Conservation (phyloP, 23 tunicate species). For the Trididemnum miniatum region DNA sequence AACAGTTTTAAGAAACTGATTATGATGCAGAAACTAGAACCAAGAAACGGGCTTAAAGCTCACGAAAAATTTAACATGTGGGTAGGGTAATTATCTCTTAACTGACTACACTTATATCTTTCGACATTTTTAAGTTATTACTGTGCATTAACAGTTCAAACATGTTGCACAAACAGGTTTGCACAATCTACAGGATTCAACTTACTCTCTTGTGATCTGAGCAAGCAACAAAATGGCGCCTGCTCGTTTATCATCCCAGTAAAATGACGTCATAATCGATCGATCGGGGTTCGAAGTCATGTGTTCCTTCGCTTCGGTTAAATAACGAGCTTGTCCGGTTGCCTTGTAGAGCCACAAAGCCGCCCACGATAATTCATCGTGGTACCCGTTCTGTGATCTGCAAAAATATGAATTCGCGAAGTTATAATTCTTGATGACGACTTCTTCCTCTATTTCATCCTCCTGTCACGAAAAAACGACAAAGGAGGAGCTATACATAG, state of each 20-base stretch:
- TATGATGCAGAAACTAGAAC: no score
- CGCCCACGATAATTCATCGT: constrained; percentile 96
- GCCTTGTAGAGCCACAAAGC: constrained; percentile 89
- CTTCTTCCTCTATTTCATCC: no score
- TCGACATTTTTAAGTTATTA: no score
- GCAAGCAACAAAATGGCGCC: constrained; percentile 78
- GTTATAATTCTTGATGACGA: no score
- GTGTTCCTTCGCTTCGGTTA: constrained; percentile 42
- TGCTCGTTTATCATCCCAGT: constrained; percentile 89
- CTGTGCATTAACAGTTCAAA: no score
- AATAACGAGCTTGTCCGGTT: constrained; percentile 40
- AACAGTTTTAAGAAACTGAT: no score
- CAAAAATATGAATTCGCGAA: neutral
- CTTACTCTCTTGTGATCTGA: constrained; percentile 79
- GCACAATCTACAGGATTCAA: neutral
- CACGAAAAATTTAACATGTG: no score
- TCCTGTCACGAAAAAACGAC: no score
- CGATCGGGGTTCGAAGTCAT: constrained; percentile 33
- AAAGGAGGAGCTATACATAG: no score
- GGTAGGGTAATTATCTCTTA: no score
- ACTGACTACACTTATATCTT: no score
- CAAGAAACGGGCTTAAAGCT: no score
- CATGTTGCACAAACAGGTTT: neutral
- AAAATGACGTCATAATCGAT: constrained; percentile 29
- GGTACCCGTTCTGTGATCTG: constrained; percentile 73